Evolutionary conservation across 2,797 vertebrate species (phyloP).

Genomic region (Microchirus variegatus): DNA sequence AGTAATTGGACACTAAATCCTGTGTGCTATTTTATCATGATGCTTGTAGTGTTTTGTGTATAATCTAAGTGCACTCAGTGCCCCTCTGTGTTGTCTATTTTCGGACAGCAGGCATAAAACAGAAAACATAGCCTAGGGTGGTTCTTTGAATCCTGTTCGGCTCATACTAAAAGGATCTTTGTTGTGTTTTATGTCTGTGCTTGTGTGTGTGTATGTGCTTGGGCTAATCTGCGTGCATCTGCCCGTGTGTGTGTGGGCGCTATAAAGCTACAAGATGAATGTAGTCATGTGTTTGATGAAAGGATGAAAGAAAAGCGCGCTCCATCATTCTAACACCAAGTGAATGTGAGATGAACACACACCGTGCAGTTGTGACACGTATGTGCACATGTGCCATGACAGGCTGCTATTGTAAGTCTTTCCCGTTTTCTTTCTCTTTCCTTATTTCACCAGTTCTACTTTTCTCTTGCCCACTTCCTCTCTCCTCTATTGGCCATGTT

Average conservation of each 20-base stretch:
- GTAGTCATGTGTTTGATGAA: slow-evolving; percentile 68
- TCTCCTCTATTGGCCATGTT: neutral
- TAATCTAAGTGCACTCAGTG: slow-evolving; percentile 58
- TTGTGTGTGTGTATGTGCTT: slow-evolving; percentile 10
- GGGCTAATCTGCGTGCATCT: slow-evolving; percentile 34
- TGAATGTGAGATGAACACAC: slow-evolving; percentile 40
- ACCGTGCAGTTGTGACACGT: slow-evolving; percentile 1
- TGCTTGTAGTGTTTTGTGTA: slow-evolving; percentile 24
- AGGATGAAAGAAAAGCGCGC: slow-evolving; percentile 60
- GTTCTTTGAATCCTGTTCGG: slow-evolving; percentile 43
- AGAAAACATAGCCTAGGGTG: slow-evolving; percentile 52
- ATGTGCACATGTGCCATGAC: neutral
- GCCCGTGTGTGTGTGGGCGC: slow-evolving; percentile 40
- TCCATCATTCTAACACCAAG: slow-evolving; percentile 31
- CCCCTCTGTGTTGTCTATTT: slow-evolving; percentile 44
- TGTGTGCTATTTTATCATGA: slow-evolving; percentile 20
- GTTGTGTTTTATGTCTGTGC: slow-evolving; percentile 39
- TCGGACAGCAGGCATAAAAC: slow-evolving; percentile 41
- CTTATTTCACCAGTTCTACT: neutral
- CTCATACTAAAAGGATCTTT: slow-evolving; percentile 49
- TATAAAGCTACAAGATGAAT: slow-evolving; percentile 62
- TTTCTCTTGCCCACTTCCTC: slow-evolving; percentile 5
- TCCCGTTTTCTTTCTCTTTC: neutral
- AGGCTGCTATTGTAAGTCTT: slow-evolving; percentile 10
- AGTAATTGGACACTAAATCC: slow-evolving; percentile 34